Evolutionary conservation across 2,888 invertebrate species (phyloP), one percentile per base, ranked within the genome.

Genomic region (Stegana nigrithorax): DNA sequence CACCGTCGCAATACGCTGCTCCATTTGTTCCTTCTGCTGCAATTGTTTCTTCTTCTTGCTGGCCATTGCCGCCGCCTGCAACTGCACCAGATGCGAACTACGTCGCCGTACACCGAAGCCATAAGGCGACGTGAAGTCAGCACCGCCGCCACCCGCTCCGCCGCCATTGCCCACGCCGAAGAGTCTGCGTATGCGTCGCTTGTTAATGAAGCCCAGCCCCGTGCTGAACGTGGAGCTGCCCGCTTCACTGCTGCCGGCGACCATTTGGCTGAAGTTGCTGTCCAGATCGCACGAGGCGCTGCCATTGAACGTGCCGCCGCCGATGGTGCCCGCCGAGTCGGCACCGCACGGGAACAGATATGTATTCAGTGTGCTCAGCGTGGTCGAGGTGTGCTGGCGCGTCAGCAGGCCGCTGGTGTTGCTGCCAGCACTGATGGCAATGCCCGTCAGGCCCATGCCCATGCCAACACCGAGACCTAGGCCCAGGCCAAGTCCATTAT

Each of bases 181-280:
- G 1, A 82, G 65, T 1, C 76, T 76, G 7, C 82, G 68, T 8
- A 82, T 80, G 60, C 82, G 79, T 2, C 82, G 71, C 59, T 82
- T 81, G 6, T 81, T 82, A 12, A 82, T 82, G 60, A 82, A 83
- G 1, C 82, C 82, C 25, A 81, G 44, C 1, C 79, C 73, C 0
- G 72, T 65, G 21, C 69, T 72, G 21, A 68, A 69, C 0, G 60
- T 63, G 1, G 68, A 69, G 59, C 78, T 75, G 65, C 72, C 72
- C 4, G 55, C 71, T 2, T 67, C 72, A 14, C 70, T 75, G n/a
- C n/a, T n/a, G 61, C 81, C 84, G 23, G 81, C 84, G 8, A 84
- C 84, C 80, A 84, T 83, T 64, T 83, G 84, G 60, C 84, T 84
- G 47, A 84, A 84, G 45, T 84, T 84, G 71, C 83, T 84, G 64